phyloP scores from a whole-genome alignment of 2,888 invertebrate genomes.

The Eristalis intricaria region DNA sequence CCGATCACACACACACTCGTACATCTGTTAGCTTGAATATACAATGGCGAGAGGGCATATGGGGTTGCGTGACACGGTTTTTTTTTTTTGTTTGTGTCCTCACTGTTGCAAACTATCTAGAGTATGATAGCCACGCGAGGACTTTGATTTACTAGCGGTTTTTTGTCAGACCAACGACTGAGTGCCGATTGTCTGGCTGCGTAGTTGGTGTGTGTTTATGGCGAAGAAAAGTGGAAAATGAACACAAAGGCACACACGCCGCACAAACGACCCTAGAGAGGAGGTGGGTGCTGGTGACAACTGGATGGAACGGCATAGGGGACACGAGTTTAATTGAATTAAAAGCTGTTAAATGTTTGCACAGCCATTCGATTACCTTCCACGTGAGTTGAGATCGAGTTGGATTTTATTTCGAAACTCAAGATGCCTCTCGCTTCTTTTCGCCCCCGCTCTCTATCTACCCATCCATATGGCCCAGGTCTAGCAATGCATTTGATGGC shows the following conservation, averaged over 20 bases:
- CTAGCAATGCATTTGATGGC: background rate
- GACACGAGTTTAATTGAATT: constrained; percentile 55
- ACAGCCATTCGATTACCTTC: constrained; percentile 27
- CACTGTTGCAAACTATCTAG: constrained; percentile 42
- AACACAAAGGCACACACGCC: constrained; percentile 7
- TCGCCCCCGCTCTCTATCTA: background rate
- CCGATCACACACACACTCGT: background rate
- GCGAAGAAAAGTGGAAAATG: constrained; percentile 32
- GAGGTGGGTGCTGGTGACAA: background rate
- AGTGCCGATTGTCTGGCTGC: constrained; percentile 11
- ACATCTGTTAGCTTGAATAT: no score
- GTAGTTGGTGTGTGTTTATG: constrained; percentile 34
- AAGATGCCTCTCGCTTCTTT: background rate
- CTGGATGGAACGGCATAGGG: constrained; percentile 5
- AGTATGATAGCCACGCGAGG: constrained; percentile 54
- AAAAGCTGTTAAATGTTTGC: constrained; percentile 44
- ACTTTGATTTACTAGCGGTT: constrained; percentile 62
- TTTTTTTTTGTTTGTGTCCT: constrained; percentile 11
- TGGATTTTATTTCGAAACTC: no score
- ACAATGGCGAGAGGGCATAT: constrained; percentile 34
- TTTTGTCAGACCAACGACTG: constrained; percentile 17
- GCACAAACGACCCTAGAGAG: background rate
- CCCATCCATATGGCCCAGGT: no score
- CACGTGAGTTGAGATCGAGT: background rate
- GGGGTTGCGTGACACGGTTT: constrained; percentile 63